Base-by-base conservation (phyloP, 2,888 invertebrate species). In the Ennomos erosarius region DNA sequence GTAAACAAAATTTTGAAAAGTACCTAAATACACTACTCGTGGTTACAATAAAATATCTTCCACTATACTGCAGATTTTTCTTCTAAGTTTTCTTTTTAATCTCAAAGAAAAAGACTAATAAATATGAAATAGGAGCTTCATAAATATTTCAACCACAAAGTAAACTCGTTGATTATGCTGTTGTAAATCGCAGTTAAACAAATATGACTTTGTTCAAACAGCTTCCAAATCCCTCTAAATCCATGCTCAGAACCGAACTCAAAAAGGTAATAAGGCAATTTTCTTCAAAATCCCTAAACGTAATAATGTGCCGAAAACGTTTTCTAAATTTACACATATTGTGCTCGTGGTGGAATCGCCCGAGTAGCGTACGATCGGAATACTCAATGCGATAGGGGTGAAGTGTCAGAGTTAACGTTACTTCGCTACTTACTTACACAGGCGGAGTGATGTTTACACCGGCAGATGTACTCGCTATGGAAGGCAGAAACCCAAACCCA, bases 321-420 rank as follows among this genome's bases (percentile, higher is more conserved):
- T 90, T 85, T 86, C 85, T 86, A 89, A 90, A 90, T 90, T 90
- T 90, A 89, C 90, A 90, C 90, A 90, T 87, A 90, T 89, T 90
- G 90, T 90, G 85, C 81, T 86, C 82, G 82, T 77, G 79, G 84
- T 81, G 71, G 87, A 88, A 87, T 85, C 86, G 85, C 80, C 82
- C 79, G 79, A 79, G 81, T 80, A 78, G 88, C 75, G 82, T 81
- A 84, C 83, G 87, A 78, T 79, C 84, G 65, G 90, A 90, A 91
- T 91, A 88, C 89, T 68, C 81, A 89, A 89, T 87, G 77, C 71
- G 82, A 76, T 75, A 74, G 78, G 78, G 81, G 79, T 78, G 76
- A 82, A 84, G 81, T 76, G 82, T 81, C 80, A 75, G 75, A 75
- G 78, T 81, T 80, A 77, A 76, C 77, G 72, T 72, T 66, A 74